Conservation (phyloP, 2,797 vertebrate species). For the Picus viridis region DNA sequence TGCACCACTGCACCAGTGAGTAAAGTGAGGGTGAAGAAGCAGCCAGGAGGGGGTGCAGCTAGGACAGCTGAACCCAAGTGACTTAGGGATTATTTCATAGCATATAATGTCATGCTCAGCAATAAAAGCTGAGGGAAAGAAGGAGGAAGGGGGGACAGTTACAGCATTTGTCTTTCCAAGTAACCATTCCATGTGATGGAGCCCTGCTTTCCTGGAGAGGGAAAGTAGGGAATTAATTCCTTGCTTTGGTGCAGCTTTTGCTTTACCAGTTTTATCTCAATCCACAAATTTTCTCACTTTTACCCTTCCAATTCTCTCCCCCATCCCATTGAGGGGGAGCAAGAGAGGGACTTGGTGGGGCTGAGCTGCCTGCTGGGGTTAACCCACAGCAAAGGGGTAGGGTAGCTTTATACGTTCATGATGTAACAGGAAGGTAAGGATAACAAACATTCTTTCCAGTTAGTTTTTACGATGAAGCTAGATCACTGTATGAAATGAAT, state of each 20-base stretch:
- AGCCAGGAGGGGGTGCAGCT: not conserved
- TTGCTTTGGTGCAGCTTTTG: not conserved
- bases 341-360: accelerated
- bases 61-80: not conserved
- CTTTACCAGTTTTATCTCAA: not conserved
- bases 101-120: not conserved
- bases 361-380: not conserved
- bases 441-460: not conserved
- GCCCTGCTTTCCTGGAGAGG: not conserved
- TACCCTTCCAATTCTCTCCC: not conserved
- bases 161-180: not conserved
- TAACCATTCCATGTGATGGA: not conserved
- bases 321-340: not conserved
- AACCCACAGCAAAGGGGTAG: not conserved
- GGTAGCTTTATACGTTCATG: not conserved
- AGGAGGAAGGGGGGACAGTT: not conserved
- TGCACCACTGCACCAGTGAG: not conserved
- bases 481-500: not conserved
- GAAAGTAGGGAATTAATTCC: not conserved
- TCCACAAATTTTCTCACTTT: not conserved
- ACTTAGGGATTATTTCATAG: not conserved
- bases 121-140: not conserved
- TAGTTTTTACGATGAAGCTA: not conserved
- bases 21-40: not conserved
- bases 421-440: not conserved